Percentiles rank a stretch among this genome's conserved stretches.
Evolutionary conservation across 2,888 invertebrate species (phyloP).

Genomic region (Capitulum mitella): DNA sequence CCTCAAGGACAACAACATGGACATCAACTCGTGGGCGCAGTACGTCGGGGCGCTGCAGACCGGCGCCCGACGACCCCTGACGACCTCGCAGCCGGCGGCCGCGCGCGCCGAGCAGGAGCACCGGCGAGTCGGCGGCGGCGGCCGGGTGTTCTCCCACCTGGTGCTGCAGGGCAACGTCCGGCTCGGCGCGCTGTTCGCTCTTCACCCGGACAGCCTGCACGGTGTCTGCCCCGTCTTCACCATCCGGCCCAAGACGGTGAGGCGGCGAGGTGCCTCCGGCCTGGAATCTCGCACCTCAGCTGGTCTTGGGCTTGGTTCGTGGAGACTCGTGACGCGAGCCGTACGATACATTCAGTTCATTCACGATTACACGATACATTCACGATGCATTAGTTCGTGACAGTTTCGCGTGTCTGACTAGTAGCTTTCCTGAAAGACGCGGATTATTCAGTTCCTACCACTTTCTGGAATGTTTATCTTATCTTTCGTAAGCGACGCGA

Average conservation of each 20-base stretch:
- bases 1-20: background rate
- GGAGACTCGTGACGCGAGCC: no score
- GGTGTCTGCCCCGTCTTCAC: background rate
- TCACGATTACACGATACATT: no score
- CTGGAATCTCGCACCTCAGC: no score
- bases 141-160: background rate
- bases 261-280: background rate
- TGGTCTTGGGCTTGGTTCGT: no score
- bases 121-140: background rate
- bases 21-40: background rate
- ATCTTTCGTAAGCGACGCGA: no score
- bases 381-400: no score
- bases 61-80: background rate
- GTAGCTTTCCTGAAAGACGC: no score
- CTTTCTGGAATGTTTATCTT: no score
- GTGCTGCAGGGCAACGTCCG: background rate
- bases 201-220: background rate
- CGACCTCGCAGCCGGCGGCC: background rate
- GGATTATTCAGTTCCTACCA: no score
- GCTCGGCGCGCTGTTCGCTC: background rate
- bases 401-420: no score
- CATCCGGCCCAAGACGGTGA: background rate
- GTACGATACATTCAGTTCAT: no score
- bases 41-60: background rate
- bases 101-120: background rate